Conservation (phyloP, 2,888 invertebrate genomes). For the Tyria jacobaeae region DNA sequence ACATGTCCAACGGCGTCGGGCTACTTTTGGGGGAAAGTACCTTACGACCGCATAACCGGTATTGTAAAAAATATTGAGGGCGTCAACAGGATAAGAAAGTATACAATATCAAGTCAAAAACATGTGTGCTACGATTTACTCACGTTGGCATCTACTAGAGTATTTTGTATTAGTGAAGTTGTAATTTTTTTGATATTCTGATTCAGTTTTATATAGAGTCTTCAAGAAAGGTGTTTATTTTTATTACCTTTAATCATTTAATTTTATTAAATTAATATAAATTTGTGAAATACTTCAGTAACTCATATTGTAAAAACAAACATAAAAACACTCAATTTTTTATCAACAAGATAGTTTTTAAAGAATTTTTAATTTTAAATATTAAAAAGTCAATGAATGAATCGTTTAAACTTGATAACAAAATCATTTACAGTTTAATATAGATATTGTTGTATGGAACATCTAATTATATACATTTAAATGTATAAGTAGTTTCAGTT, state of each 20-base stretch:
- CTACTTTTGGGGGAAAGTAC: not conserved
- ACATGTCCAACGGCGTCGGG: not conserved
- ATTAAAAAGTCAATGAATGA: too few species aligned
- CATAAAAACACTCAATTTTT: too few species aligned
- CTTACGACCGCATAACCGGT: not conserved
- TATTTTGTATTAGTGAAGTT: conserved; percentile 11
- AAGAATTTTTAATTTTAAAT: too few species aligned
- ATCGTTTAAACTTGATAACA: too few species aligned
- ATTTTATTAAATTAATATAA: too few species aligned
- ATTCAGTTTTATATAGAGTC: conserved; percentile 23
- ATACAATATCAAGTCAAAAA: not conserved
- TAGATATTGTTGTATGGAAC: too few species aligned
- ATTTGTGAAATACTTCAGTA: too few species aligned
- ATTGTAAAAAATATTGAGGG: not conserved
- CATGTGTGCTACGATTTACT: not conserved
- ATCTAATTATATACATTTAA: too few species aligned
- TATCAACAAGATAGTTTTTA: too few species aligned
- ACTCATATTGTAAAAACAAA: too few species aligned
- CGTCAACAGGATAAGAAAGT: not conserved
- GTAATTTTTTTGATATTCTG: conserved; percentile 26
- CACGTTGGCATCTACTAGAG: conserved; percentile 28
- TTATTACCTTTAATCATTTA: not conserved
- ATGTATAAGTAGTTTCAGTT: too few species aligned
- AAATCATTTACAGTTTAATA: too few species aligned
- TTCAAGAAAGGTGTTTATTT: not conserved